Evolutionary conservation across 2,888 invertebrate genomes (phyloP).

Genomic region (Abscondita cerata): DNA sequence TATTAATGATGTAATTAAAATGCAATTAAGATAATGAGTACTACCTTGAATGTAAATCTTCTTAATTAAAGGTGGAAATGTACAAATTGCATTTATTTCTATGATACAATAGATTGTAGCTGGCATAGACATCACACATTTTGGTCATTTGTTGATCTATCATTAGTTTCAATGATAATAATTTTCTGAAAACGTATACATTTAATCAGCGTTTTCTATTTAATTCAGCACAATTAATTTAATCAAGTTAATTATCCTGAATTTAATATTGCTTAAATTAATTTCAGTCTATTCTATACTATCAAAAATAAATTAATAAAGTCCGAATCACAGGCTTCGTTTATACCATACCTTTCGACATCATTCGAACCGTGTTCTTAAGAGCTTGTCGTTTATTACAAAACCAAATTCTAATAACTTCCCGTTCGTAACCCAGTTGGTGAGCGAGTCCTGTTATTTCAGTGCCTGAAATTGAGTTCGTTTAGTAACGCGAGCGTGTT

Average conservation of each 20-base stretch:
- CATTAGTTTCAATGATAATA: constrained; percentile 32
- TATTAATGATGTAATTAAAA: constrained; percentile 29
- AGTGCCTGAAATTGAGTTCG: constrained; percentile 70
- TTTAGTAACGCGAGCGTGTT: too few species aligned
- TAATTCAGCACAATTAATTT: constrained; percentile 16
- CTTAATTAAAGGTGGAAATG: constrained; percentile 32
- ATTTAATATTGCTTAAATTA: constrained; percentile 14
- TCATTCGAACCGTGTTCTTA: constrained; percentile 96
- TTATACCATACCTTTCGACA: constrained; percentile 86
- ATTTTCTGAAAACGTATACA: constrained; percentile 37
- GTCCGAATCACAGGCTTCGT: constrained; percentile 30
- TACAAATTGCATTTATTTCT: constrained; percentile 34
- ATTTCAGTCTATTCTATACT: constrained; percentile 29
- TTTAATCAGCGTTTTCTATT: constrained; percentile 17
- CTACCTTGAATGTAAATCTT: constrained; percentile 31
- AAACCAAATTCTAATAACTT: constrained; percentile 99
- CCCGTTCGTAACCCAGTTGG: constrained; percentile 94
- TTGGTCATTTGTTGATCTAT: constrained; percentile 39
- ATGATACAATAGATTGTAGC: constrained; percentile 35
- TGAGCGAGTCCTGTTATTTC: constrained; percentile 96
- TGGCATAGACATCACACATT: constrained; percentile 39
- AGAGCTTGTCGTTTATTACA: constrained; percentile 98
- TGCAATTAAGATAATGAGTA: constrained; percentile 33
- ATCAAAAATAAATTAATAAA: constrained; percentile 20
- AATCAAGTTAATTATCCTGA: constrained; percentile 15